phyloP scores from a whole-genome alignment of 2,888 invertebrate genomes.

The Candidula unifasciata region DNA sequence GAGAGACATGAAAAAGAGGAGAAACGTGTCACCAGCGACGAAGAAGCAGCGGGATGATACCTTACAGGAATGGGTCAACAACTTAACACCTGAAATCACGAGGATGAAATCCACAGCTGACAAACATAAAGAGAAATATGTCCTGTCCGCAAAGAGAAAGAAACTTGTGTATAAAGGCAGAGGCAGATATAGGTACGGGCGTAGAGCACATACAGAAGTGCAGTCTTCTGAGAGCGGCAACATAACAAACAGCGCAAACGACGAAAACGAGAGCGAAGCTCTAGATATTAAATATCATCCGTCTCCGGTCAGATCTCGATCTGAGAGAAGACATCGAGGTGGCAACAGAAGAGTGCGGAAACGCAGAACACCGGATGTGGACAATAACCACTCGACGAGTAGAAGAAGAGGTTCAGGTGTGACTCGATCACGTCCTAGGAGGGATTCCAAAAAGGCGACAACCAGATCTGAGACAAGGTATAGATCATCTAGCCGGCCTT shows the following conservation, averaged over 20 bases:
- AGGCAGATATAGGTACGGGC: neutral
- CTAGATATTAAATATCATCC: neutral
- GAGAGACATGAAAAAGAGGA: neutral
- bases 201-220: neutral
- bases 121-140: neutral
- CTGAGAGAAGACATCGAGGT: neutral
- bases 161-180: neutral
- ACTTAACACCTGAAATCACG: neutral
- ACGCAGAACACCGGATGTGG: neutral
- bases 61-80: neutral
- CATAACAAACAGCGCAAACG: constrained; percentile 1
- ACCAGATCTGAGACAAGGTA: neutral
- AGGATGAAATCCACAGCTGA: neutral
- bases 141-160: neutral
- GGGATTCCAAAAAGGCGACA: neutral
- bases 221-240: neutral
- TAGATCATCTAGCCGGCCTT: too few species aligned
- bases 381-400: neutral
- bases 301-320: neutral
- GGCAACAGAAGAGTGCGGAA: neutral
- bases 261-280: neutral
- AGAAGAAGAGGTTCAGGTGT: neutral
- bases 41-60: neutral
- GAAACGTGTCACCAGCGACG: neutral
- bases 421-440: neutral